phyloP scores from a whole-genome alignment of 2,113 vertebrate species.

The Diadophis punctatus region DNA sequence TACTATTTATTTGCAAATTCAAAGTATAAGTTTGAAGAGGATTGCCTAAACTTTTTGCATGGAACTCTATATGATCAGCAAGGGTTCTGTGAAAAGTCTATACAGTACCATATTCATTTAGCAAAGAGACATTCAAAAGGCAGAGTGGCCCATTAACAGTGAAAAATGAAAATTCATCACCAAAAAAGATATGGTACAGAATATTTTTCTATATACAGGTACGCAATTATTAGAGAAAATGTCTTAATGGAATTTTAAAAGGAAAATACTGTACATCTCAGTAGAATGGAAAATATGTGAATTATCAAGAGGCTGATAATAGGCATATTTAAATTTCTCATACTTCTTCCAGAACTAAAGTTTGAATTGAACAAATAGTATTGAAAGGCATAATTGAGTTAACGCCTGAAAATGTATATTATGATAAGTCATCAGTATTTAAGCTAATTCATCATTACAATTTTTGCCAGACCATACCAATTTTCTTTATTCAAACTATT shows the following conservation, averaged over 20 bases:
- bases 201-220: neutral
- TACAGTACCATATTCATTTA: neutral
- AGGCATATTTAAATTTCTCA: neutral
- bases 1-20: neutral
- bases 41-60: neutral
- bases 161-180: neutral
- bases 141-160: neutral
- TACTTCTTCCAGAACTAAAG: neutral
- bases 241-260: neutral
- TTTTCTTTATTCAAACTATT: neutral
- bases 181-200: neutral
- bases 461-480: neutral
- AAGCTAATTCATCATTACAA: no score
- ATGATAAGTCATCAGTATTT: neutral
- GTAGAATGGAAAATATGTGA: neutral
- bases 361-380: neutral
- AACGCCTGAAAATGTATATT: neutral
- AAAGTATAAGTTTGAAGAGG: neutral
- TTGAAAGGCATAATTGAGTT: neutral
- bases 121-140: neutral
- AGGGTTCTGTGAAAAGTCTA: neutral
- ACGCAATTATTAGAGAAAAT: neutral
- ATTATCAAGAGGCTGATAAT: neutral
- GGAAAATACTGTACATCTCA: neutral
- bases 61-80: neutral